These are phyloP conservation scores for Rhinichthys klamathensis DNA, from an alignment of 2,113 vertebrate genomes.

Conservation along the genomic window DNA sequence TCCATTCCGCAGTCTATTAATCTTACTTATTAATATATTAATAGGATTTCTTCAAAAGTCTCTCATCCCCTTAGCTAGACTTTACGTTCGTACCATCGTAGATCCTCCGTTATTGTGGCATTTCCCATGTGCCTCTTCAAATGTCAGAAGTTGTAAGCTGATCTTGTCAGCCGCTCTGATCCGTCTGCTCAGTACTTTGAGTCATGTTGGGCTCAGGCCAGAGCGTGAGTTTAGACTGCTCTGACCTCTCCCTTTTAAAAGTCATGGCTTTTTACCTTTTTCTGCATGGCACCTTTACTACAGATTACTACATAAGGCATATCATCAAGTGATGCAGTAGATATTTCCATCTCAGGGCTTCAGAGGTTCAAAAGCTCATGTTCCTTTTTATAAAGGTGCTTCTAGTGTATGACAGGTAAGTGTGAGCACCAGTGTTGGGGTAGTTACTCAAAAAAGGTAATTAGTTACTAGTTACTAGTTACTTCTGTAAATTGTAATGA, in stretches of 20 bases:
- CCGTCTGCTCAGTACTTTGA: conserved; percentile 40
- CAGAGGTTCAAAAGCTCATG: conserved; percentile 53
- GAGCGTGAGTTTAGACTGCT: conserved; percentile 49
- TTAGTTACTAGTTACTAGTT: no score
- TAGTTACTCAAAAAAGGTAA: no score
- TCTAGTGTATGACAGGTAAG: not conserved
- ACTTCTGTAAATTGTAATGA: no score
- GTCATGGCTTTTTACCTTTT: conserved; percentile 63
- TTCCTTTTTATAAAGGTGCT: conserved; percentile 11
- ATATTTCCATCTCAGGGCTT: conserved; percentile 49
- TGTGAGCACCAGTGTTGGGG: no score
- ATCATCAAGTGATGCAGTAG: conserved; percentile 40
- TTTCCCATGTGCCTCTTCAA: conserved; percentile 57
- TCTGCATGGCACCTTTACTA: conserved; percentile 47
- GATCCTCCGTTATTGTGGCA: conserved; percentile 50
- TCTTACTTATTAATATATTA: not conserved
- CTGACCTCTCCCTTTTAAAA: conserved; percentile 73
- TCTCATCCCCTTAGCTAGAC: not conserved
- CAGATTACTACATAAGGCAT: conserved; percentile 44
- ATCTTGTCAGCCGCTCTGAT: conserved; percentile 57
- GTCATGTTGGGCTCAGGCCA: conserved; percentile 42
- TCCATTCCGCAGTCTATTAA: not conserved
- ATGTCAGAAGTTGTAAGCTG: conserved; percentile 67
- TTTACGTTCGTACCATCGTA: not conserved
- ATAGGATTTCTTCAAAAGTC: not conserved